These are phyloP conservation scores for Etheostoma perlongum DNA, from an alignment of 2,797 vertebrate genomes.

Conservation along the genomic window DNA sequence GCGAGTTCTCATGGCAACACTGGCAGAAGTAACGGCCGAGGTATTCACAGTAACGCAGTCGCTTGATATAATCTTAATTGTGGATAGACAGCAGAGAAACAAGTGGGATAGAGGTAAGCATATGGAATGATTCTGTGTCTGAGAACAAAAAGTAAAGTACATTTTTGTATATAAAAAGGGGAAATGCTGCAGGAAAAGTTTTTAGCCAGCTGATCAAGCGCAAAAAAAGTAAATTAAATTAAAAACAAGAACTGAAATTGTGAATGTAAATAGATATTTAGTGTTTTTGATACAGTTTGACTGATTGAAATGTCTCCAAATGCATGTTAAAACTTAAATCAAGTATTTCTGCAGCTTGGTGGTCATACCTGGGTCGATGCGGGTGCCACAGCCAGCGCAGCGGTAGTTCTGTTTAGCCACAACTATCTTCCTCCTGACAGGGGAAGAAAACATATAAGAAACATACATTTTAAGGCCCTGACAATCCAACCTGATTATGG, in stretches of 20 bases:
- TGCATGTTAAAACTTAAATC: neutral
- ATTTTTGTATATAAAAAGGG: neutral
- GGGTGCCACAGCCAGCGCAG: conserved; percentile 96
- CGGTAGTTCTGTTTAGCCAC: conserved; percentile 97
- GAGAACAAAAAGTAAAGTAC: neutral
- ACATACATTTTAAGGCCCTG: neutral
- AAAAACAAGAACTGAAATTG: conserved; percentile 9
- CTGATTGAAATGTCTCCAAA: neutral
- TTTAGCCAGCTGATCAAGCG: neutral
- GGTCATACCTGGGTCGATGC: conserved; percentile 91
- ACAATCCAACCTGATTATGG: too few species aligned
- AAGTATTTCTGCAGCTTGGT: conserved; percentile 2
- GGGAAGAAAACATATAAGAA: neutral
- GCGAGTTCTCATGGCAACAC: conserved; percentile 97
- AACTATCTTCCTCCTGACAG: conserved; percentile 91
- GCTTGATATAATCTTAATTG: conserved; percentile 93
- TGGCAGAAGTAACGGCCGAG: conserved; percentile 98
- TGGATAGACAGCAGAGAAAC: conserved; percentile 19
- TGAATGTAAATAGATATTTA: neutral
- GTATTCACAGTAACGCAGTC: conserved; percentile 97
- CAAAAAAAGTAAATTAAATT: neutral
- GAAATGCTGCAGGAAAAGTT: neutral
- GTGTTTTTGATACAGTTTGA: neutral
- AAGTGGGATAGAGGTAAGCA: neutral
- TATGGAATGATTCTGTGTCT: neutral